Evolutionary conservation across 2,888 invertebrate genomes (phyloP).

Genomic region (Aspidiotus destructor): DNA sequence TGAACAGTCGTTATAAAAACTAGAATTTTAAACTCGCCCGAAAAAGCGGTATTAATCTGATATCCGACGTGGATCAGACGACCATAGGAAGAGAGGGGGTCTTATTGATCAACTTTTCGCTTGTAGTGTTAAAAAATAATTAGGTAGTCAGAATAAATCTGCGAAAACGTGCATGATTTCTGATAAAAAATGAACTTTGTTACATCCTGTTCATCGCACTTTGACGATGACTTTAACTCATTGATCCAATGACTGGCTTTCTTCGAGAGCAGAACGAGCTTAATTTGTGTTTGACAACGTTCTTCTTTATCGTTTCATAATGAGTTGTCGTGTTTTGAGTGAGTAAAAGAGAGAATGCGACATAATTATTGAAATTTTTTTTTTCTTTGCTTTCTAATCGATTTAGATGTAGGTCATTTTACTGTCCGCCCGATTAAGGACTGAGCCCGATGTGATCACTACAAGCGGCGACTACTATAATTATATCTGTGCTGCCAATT

Average conservation of each 20-base stretch:
- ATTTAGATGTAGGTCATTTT: not conserved
- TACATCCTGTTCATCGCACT: not conserved
- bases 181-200: not conserved
- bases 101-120: not conserved
- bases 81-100: not conserved
- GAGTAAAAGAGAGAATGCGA: not conserved
- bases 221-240: not conserved
- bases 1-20: too few relatives aligned
- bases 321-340: not conserved
- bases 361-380: not conserved
- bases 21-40: too few relatives aligned
- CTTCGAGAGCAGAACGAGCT: not conserved
- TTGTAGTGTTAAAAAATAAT: not conserved
- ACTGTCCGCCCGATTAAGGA: not conserved
- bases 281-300: not conserved
- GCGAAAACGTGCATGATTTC: not conserved
- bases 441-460: too few relatives aligned
- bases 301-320: not conserved
- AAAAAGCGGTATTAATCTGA: too few relatives aligned
- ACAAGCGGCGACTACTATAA: constrained; percentile 1
- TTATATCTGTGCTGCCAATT: not conserved
- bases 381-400: not conserved
- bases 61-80: too few relatives aligned
- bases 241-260: not conserved
- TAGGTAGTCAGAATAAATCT: not conserved